Base-by-base conservation (phyloP, 2,113 vertebrate genomes). In the Callopanchax toddi region DNA sequence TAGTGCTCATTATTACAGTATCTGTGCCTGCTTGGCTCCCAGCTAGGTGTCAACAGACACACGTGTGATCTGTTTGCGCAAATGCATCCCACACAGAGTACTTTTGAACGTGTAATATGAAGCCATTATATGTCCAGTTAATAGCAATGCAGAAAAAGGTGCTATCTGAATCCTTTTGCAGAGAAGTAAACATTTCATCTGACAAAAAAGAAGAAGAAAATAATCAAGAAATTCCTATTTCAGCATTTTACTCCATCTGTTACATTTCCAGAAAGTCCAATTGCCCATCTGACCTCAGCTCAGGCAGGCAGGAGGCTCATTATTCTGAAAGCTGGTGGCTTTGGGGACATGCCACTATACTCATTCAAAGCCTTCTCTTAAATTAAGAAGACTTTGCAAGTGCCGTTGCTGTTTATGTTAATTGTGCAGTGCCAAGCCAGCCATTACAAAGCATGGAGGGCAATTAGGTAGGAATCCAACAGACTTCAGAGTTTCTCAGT, bases 401-500 rank as follows among this genome's bases (percentile, higher is more conserved):
- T 51, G 45, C 56, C 44, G 10, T 2, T 60, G 49, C 61, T 63
- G 57, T 46, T 60, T 58, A 39, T 60, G 36, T 40, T 80, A 80
- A 81, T 79, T 53, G 60, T 71, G 52, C 60, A 26, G 64, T n/a
- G 56, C 59, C 40, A 51, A 74, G 64, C 25, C 72, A 55, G 46
- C 59, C 71, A 68, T 83, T 78, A 79, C 46, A 16, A 61, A 63
- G 64, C 2, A 4, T 34, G 57, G 57, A 48, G 44, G 36, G 60
- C 68, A 85, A 85, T 86, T 86, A 84, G 39, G 63, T 34, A 51
- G 34, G 59, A 84, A 74, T 73, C 52, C 53, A 71, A 74, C 55
- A 64, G 71, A 66, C 56, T 69, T 56, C 10, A 25, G 42, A 52
- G 32, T 56, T 82, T 59, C 60, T 55, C 26, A 44, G 16, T 67